Base-by-base conservation (phyloP, 2,113 vertebrate genomes). In the Rhinoderma darwinii region DNA sequence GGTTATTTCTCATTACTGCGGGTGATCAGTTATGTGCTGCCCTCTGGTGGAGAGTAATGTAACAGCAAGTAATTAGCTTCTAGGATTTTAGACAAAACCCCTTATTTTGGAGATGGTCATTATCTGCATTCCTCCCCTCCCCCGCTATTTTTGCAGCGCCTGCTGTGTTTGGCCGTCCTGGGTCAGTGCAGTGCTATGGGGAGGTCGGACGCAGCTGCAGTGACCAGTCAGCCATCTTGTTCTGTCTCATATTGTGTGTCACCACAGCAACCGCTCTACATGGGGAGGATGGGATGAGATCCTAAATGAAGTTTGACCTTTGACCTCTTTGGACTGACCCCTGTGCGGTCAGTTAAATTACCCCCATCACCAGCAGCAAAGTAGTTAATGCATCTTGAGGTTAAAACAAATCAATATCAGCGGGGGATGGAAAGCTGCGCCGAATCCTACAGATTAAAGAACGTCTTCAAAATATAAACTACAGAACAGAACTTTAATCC, bases 111-210 rank as follows among this genome's bases (percentile, higher is more conserved):
- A 20, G 30, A 4, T 22, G 37, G 35, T 41, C 32, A 56, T 37
- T 59, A 14, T 15, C 11, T 39, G 3, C 39, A 61, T 20, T 44
- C 30, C 35, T n/a, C 54, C 83, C 83, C 50, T 59, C 70, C 70
- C 50, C 50, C 68, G 5, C 18, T 56, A 73, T 73, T 73, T 22
- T 78, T 22, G 11, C 25, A 22, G 0, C 76, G 50, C 35, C 83
- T 72, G 82, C 82, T 83, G 82, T 83, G 82, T 82, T 82, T 82
- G 39, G 59, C 39, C 37, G 22, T 41, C 68, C 82, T 30, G 82
- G 68, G 82, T 83, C 66, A 83, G 18, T 25, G 63, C 44, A 37
- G 8, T 3, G 1, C 44, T 6, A 44, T 22, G 41, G 44, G 27
- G 17, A 50, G 66, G 44, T 20, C 2, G 70, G 83, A 37, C 83